phyloP scores from a whole-genome alignment of 2,113 vertebrate genomes.

The Aspidoscelis tigris region DNA sequence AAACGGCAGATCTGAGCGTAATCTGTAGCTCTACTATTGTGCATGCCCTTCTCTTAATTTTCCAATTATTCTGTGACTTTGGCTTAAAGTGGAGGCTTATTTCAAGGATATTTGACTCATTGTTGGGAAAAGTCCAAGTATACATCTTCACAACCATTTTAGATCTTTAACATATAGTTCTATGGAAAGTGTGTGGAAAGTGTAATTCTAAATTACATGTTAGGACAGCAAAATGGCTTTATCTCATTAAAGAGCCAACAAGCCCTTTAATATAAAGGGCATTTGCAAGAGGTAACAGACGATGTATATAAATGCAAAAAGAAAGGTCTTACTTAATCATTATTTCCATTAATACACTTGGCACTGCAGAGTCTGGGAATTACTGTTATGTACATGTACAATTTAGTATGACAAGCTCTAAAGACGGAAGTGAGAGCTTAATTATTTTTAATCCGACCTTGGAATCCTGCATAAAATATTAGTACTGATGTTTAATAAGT shows the following conservation, averaged over 20 bases:
- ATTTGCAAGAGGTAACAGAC: background rate
- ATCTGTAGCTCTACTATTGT: background rate
- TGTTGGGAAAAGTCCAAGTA: background rate
- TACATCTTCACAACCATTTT: slow-evolving; percentile 6
- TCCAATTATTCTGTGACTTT: background rate
- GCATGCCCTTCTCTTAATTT: background rate
- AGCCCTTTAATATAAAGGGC: background rate
- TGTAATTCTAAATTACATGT: background rate
- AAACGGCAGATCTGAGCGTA: background rate
- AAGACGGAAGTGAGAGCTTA: slow-evolving; percentile 32
- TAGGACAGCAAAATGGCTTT: background rate
- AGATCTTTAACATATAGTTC: slow-evolving; percentile 23
- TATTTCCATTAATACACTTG: slow-evolving; percentile 10
- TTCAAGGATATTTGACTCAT: background rate
- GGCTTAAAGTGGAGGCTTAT: background rate
- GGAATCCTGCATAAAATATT: slow-evolving; percentile 61
- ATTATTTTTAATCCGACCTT: slow-evolving; percentile 49
- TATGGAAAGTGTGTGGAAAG: background rate
- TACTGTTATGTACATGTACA: slow-evolving; percentile 15
- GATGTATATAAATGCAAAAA: background rate
- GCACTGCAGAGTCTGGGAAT: slow-evolving; percentile 27
- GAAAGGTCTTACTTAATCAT: background rate
- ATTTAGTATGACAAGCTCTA: slow-evolving; percentile 22
- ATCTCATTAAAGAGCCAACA: background rate
- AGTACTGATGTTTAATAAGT: slow-evolving; percentile 42